phyloP scores from a whole-genome alignment of 2,888 invertebrate genomes.

The Nudaria mundana region DNA sequence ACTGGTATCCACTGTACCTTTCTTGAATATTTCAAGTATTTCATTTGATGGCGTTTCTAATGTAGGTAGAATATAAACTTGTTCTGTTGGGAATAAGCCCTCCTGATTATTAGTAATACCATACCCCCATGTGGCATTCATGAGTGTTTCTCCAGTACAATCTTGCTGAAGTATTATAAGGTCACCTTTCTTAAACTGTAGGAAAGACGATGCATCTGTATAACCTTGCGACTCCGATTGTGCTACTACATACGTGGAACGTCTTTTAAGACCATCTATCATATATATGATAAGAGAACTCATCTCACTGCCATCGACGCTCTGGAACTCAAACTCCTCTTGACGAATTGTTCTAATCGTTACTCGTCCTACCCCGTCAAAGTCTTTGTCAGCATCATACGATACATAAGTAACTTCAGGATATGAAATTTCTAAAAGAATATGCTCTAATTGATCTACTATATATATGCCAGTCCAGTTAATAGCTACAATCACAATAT shows the following conservation, averaged over 20 bases:
- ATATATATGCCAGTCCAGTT: constrained; percentile 97
- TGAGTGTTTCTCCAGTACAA: constrained; percentile 86
- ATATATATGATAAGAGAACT: constrained; percentile 91
- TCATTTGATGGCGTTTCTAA: constrained; percentile 86
- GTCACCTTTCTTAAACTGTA: constrained; percentile 87
- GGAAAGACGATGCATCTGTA: constrained; percentile 79
- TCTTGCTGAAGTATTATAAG: constrained; percentile 89
- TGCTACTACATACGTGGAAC: constrained; percentile 92
- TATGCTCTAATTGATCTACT: constrained; percentile 95
- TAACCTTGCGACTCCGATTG: constrained; percentile 80
- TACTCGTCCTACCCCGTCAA: constrained; percentile 83
- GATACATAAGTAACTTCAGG: constrained; percentile 91
- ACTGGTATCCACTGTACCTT: constrained; percentile 73
- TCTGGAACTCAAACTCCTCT: constrained; percentile 95
- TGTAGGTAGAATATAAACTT: constrained; percentile 92
- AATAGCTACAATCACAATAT: constrained; percentile 93
- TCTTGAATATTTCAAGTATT: constrained; percentile 84
- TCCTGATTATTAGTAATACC: constrained; percentile 85
- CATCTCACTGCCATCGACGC: constrained; percentile 93
- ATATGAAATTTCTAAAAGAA: constrained; percentile 92
- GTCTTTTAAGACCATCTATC: constrained; percentile 91
- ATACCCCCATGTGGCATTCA: constrained; percentile 86
- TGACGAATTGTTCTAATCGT: constrained; percentile 91
- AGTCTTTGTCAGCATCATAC: constrained; percentile 74
- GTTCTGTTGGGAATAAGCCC: constrained; percentile 93